Base-by-base conservation (phyloP, 1,140 invertebrate species). In the Ruditapes philippinarum region DNA sequence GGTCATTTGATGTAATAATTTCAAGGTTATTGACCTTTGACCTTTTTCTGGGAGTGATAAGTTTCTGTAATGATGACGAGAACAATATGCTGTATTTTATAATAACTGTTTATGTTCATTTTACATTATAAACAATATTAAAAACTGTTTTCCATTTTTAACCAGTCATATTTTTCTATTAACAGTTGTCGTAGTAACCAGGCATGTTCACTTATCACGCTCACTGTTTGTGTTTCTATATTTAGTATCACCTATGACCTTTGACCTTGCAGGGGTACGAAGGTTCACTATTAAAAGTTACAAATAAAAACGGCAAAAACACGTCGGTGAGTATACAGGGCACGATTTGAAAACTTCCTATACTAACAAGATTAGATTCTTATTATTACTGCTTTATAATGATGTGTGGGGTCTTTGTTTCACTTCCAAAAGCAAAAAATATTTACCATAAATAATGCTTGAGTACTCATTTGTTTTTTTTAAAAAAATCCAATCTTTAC, bases 251-350 rank as follows among this genome's bases (percentile, higher is more conserved):
- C 79, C 33, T 60, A 60, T 87, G 68, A 70, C 57, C 74, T 88
- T 82, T 76, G 45, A 82, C 78, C 80, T 88, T 94, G 74, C 94
- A 96, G 95, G 96, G 96, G 74, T 96, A 99, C 96, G 99, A 99
- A 97, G 98, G 99, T 93, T 99, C 99, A 89, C 97, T 99, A 94
- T 97, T 99, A 94, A 99, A 99, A 97, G 98, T 99, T 94, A 99
- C 99, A 89, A 99, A 98, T 97, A 99, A 99, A 98, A 99, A 99
- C 97, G 99, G 99, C 92, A 99, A 99, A 97, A 99, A 98, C 93
- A 98, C 99, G 92, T 99, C 99, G 97, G 99, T 99, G 97, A 99
- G 98, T 96, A 94, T 92, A 51, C 65, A 7, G 7, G 42, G 87
- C 74, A 88, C 74, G 22, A 22, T 22, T 38, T 36, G 45, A 54